Evolutionary conservation across 2,797 vertebrate species (phyloP), one percentile per base, ranked within the genome.

Genomic region (Peromyscus nudipes): DNA sequence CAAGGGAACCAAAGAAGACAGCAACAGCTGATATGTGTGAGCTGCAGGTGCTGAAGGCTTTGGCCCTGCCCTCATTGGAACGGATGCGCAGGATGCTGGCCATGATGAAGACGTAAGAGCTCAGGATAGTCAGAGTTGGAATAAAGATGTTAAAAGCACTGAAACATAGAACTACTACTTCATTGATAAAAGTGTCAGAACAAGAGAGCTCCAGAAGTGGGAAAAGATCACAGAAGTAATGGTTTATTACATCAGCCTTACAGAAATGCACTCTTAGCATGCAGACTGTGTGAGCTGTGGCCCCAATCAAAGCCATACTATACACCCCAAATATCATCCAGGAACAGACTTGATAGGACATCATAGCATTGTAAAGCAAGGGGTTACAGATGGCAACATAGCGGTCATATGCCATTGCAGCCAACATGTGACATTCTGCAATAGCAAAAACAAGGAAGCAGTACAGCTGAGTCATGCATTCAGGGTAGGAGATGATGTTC

Each of bases 201-300:
- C 96, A 97, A 5, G 95, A 92, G 34, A 97, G 95, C 55, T 95
- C 73, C 17, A 98, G 10, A 4, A 98, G 65, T 21, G 97, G 96
- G 5, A 88, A 91, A 52, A 97, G 73, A 43, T 98, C 95, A 71
- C 97, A 96, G 87, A 96, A 73, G 12, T 91, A 95, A 60, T 96
- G 91, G 40, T 96, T 95, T 37, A 96, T 91, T 37, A 57, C 40
- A 65, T 92, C 34, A 21, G 65, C 43, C 4, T 73, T 86, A 57
- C 97, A 98, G 65, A 98, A 98, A 76, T 93, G 25, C 6, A 98
- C 90, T 34, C 37, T 92, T 25, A 98, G 71, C 64, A 94, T 95
- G 23, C 80, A 96, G 16, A 67, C 7, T 1, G 96, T 98, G 13
- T 98, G 97, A 34, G 71, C 77, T 89, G 95, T 49, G 65, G 97